phyloP scores from a whole-genome alignment of 2,113 vertebrate species.

The Andinoacara biseriatus region DNA sequence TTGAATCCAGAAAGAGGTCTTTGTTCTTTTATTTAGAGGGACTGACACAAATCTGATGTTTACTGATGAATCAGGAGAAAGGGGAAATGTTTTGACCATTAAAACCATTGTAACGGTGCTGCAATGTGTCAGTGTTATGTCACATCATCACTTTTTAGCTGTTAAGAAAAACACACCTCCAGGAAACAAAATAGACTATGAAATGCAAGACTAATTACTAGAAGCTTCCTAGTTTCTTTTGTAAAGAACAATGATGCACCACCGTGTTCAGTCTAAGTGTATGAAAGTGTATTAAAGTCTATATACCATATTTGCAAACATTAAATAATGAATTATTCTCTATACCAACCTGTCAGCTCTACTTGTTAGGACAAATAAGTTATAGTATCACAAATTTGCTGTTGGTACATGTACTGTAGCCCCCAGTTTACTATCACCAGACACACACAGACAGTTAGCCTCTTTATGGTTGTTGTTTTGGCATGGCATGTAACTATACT shows the following conservation, averaged over 20 bases:
- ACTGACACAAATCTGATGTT: conserved; percentile 36
- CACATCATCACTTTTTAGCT: conserved; percentile 5
- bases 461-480: neutral
- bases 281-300: neutral
- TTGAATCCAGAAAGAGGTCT: conserved; percentile 11
- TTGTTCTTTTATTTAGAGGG: conserved; percentile 22
- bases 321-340: neutral
- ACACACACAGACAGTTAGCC: neutral
- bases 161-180: neutral
- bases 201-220: neutral
- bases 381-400: neutral
- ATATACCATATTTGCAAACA: neutral
- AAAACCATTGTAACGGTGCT: conserved; percentile 17
- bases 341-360: neutral
- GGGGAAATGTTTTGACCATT: conserved; percentile 36
- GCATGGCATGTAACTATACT: neutral
- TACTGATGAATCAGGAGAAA: conserved; percentile 24
- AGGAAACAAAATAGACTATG: neutral
- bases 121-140: neutral
- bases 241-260: neutral
- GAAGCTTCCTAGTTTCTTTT: neutral
- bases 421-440: neutral
- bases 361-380: neutral
- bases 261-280: neutral
- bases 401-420: neutral